Percentiles rank a stretch among this genome's conserved stretches.
Evolutionary conservation across 2,888 invertebrate genomes (phyloP).

Genomic region (Volucella zonaria): DNA sequence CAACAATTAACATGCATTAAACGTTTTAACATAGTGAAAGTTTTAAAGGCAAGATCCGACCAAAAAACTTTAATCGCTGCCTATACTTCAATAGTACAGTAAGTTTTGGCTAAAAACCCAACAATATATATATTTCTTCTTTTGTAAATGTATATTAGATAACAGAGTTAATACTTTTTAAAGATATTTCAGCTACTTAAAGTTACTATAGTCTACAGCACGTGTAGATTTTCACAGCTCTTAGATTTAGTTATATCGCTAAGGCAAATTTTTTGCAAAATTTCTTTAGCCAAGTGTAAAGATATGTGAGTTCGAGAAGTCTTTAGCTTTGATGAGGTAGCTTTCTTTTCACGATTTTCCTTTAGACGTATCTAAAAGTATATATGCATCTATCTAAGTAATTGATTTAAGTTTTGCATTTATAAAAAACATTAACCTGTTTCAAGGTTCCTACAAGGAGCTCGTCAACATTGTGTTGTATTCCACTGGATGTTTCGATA

Average conservation of each 20-base stretch:
- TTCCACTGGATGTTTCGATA: slow-evolving; percentile 97
- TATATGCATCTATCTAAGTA: neutral
- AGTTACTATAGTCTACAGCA: slow-evolving; percentile 84
- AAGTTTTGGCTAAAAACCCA: slow-evolving; percentile 63
- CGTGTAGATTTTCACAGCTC: slow-evolving; percentile 93
- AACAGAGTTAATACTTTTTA: slow-evolving; percentile 64
- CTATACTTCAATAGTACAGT: slow-evolving; percentile 62
- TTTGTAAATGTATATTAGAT: slow-evolving; percentile 57
- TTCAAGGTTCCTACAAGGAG: slow-evolving; percentile 95
- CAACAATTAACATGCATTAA: slow-evolving; percentile 68
- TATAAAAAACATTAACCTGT: slow-evolving; percentile 83
- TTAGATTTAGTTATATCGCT: slow-evolving; percentile 93
- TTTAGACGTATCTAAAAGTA: slow-evolving; percentile 86
- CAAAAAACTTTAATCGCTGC: slow-evolving; percentile 29
- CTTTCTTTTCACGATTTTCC: slow-evolving; percentile 89
- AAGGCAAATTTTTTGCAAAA: slow-evolving; percentile 92
- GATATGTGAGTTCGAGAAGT: slow-evolving; percentile 92
- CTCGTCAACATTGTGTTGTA: slow-evolving; percentile 98
- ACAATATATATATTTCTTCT: slow-evolving; percentile 52
- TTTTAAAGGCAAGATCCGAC: slow-evolving; percentile 56
- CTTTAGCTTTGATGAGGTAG: slow-evolving; percentile 87
- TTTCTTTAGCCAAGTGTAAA: slow-evolving; percentile 90
- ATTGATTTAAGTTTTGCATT: neutral
- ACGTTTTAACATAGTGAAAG: slow-evolving; percentile 65
- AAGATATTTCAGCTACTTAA: slow-evolving; percentile 62